Evolutionary conservation across 2,888 invertebrate genomes (phyloP), one percentile per base, ranked within the genome.

Genomic region (Pristionchus fissidentatus): DNA sequence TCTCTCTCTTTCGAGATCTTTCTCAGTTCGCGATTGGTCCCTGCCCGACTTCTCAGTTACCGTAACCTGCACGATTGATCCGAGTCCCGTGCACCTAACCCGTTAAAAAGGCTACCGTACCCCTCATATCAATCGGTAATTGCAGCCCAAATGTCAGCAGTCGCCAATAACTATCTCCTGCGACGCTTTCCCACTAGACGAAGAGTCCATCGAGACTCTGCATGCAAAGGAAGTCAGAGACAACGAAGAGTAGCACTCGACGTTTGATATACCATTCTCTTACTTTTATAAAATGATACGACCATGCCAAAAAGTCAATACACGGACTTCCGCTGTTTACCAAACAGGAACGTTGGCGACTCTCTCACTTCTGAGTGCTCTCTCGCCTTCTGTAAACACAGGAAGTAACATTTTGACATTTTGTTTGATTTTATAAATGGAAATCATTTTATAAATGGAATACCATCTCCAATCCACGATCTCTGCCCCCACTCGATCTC

Each of bases 131-230:
- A 55, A 10, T 38, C 35, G 1, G 22, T 26, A 26, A 5, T 84
- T 87, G 78, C 86, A 90, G 91, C 90, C n/a, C 91, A 90, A 88
- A 90, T 91, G 89, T 88, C 90, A 2, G 88, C 88, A 29, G 88
- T 89, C 49, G 91, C 90, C 15, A 91, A 91, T 83, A 90, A 91
- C 81, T 88, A 87, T 52, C 85, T 90, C n/a, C 86, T 91, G 75
- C 86, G 88, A 8, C 85, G 91, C 3, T 90, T 90, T 81, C 90
- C 90, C 57, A 89, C 90, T 2, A 70, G 89, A 80, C 81, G 90
- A 52, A 86, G 87, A 83, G 85, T 88, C 43, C 85, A 87, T 83
- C 60, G 87, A 70, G 84, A 84, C 15, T 75, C 75, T 15, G 75
- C 46, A 4, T 75, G 75, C 26, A 75, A 49, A 38, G 49, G 49